These are phyloP conservation scores for Leptopilina clavipes DNA, from an alignment of 1,140 invertebrate species.

Conservation along the genomic window DNA sequence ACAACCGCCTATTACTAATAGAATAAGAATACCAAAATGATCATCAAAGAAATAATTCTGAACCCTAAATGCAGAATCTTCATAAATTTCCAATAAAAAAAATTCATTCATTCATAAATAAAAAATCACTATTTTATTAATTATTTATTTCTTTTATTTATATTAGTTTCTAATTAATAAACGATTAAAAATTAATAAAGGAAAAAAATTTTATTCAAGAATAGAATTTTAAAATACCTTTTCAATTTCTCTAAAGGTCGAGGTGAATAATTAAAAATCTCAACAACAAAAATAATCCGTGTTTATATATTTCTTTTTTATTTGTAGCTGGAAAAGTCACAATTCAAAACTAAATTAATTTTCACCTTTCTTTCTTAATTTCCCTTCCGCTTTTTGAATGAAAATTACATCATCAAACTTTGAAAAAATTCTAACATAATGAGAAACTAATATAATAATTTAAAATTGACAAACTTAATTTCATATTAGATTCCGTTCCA, in stretches of 20 bases:
- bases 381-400: too few species aligned
- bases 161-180: too few species aligned
- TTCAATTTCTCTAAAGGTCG: not conserved
- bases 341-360: too few species aligned
- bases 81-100: too few species aligned
- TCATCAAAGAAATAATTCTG: not conserved
- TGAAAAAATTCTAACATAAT: not conserved
- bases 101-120: too few species aligned
- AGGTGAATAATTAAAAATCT: not conserved
- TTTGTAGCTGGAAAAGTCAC: not conserved
- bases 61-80: too few species aligned
- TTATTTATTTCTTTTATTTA: too few species aligned
- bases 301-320: not conserved
- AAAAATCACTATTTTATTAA: too few species aligned
- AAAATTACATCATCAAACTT: too few species aligned
- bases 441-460: not conserved
- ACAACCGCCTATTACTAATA: constrained; percentile 13
- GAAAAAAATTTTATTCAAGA: not conserved
- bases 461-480: not conserved
- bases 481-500: not conserved
- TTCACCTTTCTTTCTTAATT: too few species aligned
- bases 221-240: not conserved
- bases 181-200: too few species aligned
- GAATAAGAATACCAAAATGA: constrained; percentile 1
- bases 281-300: not conserved